Conservation (phyloP, 2,113 vertebrate genomes). For the Eulacestoma nigropectus region DNA sequence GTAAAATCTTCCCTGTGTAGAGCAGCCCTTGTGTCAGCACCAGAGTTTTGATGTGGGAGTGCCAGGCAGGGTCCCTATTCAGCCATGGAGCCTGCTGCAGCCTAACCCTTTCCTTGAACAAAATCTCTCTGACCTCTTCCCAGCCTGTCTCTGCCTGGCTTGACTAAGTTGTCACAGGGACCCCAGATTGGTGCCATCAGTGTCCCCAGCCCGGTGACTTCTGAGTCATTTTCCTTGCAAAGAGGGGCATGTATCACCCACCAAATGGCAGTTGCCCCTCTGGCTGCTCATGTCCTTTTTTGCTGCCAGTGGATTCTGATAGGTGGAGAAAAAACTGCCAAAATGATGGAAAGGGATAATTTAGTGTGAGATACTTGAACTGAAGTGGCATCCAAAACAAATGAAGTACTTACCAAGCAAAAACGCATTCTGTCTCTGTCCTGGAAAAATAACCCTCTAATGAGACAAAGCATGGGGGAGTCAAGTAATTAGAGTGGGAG, state of each 20-base stretch:
- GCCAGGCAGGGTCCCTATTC: not conserved
- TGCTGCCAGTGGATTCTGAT: not conserved
- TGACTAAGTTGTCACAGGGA: not conserved
- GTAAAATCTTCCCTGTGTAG: not conserved
- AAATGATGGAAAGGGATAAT: not conserved
- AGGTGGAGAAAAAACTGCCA: not conserved
- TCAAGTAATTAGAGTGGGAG: not conserved
- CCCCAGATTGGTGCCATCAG: not conserved
- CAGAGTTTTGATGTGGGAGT: not conserved
- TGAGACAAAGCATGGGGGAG: not conserved
- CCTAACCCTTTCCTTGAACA: not conserved
- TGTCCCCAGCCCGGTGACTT: not conserved
- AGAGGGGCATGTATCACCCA: not conserved
- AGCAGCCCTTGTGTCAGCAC: not conserved
- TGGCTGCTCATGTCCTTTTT: not conserved
- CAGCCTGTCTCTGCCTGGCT: not conserved
- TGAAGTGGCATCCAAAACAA: slow-evolving; percentile 11
- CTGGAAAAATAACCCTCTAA: slow-evolving; percentile 20
- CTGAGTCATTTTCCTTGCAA: not conserved
- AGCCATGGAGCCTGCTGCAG: not conserved
- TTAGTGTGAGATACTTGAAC: not conserved
- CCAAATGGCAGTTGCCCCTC: not conserved
- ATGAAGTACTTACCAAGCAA: not conserved
- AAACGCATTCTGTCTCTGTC: not conserved
- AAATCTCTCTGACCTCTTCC: not conserved